A percentile compares a stretch with the other conserved stretches of the same genome.
Evolutionary conservation across 23 tunicate species (phyloP).

Genomic region (Botrylloides violaceus): DNA sequence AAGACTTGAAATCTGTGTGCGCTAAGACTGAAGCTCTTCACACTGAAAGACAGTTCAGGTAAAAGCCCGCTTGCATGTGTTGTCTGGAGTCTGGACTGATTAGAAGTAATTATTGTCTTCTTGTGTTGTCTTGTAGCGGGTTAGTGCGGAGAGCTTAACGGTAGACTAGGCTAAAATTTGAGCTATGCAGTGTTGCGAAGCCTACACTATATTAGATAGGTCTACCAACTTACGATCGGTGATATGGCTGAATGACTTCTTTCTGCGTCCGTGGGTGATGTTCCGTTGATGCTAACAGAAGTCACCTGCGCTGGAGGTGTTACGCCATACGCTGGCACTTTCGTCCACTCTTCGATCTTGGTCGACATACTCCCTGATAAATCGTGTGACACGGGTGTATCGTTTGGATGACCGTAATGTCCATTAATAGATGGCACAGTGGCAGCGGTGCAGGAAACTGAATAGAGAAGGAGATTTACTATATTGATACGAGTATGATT

Average conservation of each 20-base stretch:
- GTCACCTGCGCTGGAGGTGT: constrained; percentile 90
- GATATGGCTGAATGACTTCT: constrained; percentile 24
- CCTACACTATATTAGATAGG: neutral
- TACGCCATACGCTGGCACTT: constrained; percentile 70
- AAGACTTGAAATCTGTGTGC: no score
- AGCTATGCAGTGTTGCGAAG: no score
- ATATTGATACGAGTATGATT: no score
- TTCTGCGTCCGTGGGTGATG: constrained; percentile 13
- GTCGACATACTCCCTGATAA: constrained; percentile 38
- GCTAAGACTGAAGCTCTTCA: no score
- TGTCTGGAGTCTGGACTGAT: no score
- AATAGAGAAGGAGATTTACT: neutral
- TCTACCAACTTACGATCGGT: constrained; percentile 23
- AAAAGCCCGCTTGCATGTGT: no score
- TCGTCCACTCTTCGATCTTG: constrained; percentile 81
- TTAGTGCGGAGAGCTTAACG: no score
- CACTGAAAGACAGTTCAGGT: no score
- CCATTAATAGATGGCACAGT: neutral
- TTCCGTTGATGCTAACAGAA: constrained; percentile 50
- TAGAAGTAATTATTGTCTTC: no score
- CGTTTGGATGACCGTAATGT: constrained; percentile 7
- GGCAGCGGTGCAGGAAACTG: neutral
- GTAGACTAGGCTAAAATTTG: no score
- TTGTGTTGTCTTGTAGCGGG: no score
- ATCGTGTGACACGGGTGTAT: neutral